Percentiles rank a stretch among this genome's conserved stretches.
phyloP scores from a whole-genome alignment of 2,113 vertebrate species.

The Irena cyanogastra region DNA sequence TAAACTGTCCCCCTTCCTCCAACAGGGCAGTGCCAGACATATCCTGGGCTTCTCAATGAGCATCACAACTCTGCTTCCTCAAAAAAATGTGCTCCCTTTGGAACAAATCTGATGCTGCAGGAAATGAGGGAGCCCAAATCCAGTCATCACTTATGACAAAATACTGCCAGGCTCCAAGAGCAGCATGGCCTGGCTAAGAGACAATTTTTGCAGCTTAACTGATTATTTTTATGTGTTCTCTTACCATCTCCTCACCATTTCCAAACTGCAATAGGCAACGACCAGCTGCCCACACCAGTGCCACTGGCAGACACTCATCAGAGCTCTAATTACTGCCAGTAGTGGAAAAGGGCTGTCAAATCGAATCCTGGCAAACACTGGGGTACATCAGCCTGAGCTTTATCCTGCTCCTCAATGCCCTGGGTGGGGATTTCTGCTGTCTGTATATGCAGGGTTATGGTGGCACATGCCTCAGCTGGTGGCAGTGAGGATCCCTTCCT shows the following conservation, averaged over 20 bases:
- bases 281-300: background rate
- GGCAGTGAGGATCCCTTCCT: background rate
- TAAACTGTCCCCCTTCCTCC: background rate
- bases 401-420: background rate
- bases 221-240: background rate
- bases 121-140: background rate
- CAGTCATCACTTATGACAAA: background rate
- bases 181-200: background rate
- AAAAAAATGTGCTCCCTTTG: background rate
- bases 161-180: background rate
- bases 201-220: background rate
- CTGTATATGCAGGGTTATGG: accelerated
- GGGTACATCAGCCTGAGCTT: background rate
- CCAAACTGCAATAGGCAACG: background rate
- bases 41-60: background rate
- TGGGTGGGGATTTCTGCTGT: background rate
- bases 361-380: background rate
- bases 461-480: accelerated
- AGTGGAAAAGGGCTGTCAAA: background rate
- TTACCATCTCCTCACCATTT: background rate
- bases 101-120: background rate
- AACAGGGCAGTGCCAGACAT: background rate
- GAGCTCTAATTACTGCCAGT: background rate
- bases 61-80: background rate
- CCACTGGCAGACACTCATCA: background rate